Evolutionary conservation across 1,140 invertebrate genomes (phyloP).

Genomic region (Ephestia elutella): DNA sequence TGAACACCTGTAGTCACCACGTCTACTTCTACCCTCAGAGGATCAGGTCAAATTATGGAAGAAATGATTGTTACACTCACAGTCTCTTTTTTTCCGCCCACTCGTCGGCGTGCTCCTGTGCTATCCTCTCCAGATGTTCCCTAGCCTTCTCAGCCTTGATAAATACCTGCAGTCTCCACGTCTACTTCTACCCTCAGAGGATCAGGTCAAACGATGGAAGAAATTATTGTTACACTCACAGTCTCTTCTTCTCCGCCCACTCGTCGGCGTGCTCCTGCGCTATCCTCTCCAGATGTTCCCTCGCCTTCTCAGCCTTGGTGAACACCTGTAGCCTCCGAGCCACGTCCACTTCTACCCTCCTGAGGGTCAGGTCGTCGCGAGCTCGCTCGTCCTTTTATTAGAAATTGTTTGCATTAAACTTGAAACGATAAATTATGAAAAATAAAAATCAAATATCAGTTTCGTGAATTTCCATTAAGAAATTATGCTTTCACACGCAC

Average conservation of each 20-base stretch:
- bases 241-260: constrained; percentile 52
- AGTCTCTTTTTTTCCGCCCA: constrained; percentile 53
- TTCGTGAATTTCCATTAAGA: too few species aligned
- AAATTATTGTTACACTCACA: constrained; percentile 40
- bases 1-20: constrained; percentile 51
- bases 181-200: constrained; percentile 55
- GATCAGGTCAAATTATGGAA: constrained; percentile 35
- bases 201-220: too few species aligned
- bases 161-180: constrained; percentile 49
- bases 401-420: too few species aligned
- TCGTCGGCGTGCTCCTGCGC: constrained; percentile 59
- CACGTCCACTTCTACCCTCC: constrained; percentile 54
- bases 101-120: constrained; percentile 55
- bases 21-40: constrained; percentile 56
- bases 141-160: constrained; percentile 50
- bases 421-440: not conserved
- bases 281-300: constrained; percentile 52
- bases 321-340: constrained; percentile 46
- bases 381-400: constrained; percentile 52
- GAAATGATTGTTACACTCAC: constrained; percentile 28
- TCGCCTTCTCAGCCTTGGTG: constrained; percentile 49
- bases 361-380: constrained; percentile 57
- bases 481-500: too few species aligned
- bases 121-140: constrained; percentile 51
- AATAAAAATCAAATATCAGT: too few species aligned